These are phyloP conservation scores for Tachysurus fulvidraco DNA, from an alignment of 2,113 vertebrate genomes.

Conservation along the genomic window DNA sequence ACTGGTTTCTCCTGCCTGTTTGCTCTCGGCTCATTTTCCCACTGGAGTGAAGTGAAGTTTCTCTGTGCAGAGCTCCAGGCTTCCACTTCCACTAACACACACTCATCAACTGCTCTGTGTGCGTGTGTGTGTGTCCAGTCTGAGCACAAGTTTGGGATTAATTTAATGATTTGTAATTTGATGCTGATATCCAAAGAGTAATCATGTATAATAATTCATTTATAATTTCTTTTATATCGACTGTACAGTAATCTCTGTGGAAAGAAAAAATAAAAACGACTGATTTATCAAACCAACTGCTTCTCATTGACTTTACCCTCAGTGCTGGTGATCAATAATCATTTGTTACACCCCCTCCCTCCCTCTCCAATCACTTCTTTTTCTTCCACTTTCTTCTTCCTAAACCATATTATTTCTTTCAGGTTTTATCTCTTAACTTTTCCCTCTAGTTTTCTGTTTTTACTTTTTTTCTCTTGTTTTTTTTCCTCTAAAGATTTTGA, in stretches of 20 bases:
- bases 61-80: background rate
- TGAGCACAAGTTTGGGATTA: slow-evolving; percentile 73
- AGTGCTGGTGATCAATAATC: too few relatives aligned
- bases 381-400: background rate
- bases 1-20: slow-evolving; percentile 13
- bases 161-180: slow-evolving; percentile 74
- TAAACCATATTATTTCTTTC: too few relatives aligned
- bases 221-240: slow-evolving; percentile 65
- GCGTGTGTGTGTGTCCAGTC: slow-evolving; percentile 59
- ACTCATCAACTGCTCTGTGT: slow-evolving; percentile 42
- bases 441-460: too few relatives aligned
- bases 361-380: too few relatives aligned
- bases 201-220: slow-evolving; percentile 75
- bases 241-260: slow-evolving; percentile 67
- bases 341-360: background rate
- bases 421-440: too few relatives aligned
- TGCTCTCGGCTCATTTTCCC: background rate
- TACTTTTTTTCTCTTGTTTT: too few relatives aligned
- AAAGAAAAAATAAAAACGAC: slow-evolving; percentile 55
- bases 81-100: slow-evolving; percentile 18
- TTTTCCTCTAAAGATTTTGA: too few relatives aligned
- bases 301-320: background rate
- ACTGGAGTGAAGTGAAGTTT: slow-evolving; percentile 9
- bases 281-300: slow-evolving; percentile 44
- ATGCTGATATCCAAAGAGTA: slow-evolving; percentile 83